These are phyloP conservation scores for Uloborus plumipes DNA, from an alignment of 2,888 invertebrate species.

Conservation along the genomic window DNA sequence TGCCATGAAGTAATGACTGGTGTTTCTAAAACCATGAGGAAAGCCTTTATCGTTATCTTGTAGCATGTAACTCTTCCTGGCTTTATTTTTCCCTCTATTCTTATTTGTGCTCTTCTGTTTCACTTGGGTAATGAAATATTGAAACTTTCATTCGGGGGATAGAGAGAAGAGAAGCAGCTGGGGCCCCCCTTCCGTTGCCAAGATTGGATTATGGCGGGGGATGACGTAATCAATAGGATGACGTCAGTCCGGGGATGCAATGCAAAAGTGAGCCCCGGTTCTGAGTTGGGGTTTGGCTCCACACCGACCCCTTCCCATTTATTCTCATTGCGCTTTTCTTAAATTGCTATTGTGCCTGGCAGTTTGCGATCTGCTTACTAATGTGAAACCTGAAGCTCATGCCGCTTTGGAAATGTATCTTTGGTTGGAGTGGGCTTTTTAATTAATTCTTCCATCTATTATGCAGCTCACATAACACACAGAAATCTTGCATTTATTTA, in stretches of 20 bases:
- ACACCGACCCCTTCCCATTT: not conserved
- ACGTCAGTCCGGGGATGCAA: constrained; percentile 58
- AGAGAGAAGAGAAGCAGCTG: constrained; percentile 37
- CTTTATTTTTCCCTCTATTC: not conserved
- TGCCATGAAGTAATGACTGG: too few species aligned
- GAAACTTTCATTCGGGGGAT: constrained; percentile 49
- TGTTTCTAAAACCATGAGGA: too few species aligned
- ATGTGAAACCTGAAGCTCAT: not conserved
- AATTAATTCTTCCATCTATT: too few species aligned
- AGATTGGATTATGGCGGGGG: constrained; percentile 64
- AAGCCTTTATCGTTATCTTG: too few species aligned
- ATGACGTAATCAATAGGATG: constrained; percentile 64
- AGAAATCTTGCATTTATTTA: too few species aligned
- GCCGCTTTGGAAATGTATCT: too few species aligned
- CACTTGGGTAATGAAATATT: constrained; percentile 63
- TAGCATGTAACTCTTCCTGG: too few species aligned
- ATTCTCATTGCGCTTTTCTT: not conserved
- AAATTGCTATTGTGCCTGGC: not conserved
- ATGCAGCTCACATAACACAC: too few species aligned
- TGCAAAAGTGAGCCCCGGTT: constrained; percentile 48
- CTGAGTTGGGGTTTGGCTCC: constrained; percentile 4
- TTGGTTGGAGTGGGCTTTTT: too few species aligned
- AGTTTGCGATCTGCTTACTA: constrained; percentile 1
- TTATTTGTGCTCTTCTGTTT: constrained; percentile 38
- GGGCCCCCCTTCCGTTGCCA: constrained; percentile 43